A percentile compares a stretch with the other conserved stretches of the same genome.
Conservation (phyloP, 2,797 vertebrate genomes). For the Muscicapa comitata region DNA sequence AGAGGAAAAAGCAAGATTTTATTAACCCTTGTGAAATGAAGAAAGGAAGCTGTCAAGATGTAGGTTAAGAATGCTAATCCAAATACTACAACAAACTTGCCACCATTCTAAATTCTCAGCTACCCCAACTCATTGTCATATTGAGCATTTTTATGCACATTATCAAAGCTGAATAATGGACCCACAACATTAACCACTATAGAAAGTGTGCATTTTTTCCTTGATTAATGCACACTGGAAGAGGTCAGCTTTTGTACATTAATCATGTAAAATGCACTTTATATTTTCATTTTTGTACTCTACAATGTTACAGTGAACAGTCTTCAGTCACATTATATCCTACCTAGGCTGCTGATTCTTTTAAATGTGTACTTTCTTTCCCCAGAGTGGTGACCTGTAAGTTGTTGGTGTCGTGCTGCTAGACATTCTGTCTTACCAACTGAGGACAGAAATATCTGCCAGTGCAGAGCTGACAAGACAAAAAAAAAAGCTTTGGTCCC, state of each 20-base stretch:
- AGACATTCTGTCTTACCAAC: slow-evolving; percentile 15
- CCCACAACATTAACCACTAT: slow-evolving; percentile 69
- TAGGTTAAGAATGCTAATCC: slow-evolving; percentile 80
- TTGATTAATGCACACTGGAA: slow-evolving; percentile 71
- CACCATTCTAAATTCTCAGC: slow-evolving; percentile 80
- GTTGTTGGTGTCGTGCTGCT: slow-evolving; percentile 5
- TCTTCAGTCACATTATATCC: slow-evolving; percentile 63
- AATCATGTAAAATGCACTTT: slow-evolving; percentile 77
- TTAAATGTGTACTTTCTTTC: slow-evolving; percentile 62
- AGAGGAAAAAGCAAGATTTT: slow-evolving; percentile 63
- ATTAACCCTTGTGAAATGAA: slow-evolving; percentile 62
- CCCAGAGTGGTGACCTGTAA: slow-evolving; percentile 42
- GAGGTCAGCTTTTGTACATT: slow-evolving; percentile 73
- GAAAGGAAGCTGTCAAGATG: slow-evolving; percentile 71
- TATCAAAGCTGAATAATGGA: slow-evolving; percentile 71
- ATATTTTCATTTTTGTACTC: slow-evolving; percentile 72
- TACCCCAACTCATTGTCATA: slow-evolving; percentile 82
- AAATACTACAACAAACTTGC: slow-evolving; percentile 81
- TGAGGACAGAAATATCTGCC: slow-evolving; percentile 38
- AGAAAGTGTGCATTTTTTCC: slow-evolving; percentile 71
- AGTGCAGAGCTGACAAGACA: neutral
- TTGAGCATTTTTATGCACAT: slow-evolving; percentile 78
- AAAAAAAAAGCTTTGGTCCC: neutral
- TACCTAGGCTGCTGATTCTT: slow-evolving; percentile 31
- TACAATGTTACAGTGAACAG: slow-evolving; percentile 53